Base-by-base conservation (phyloP, 2,113 vertebrate genomes). In the Aramus guarauna region DNA sequence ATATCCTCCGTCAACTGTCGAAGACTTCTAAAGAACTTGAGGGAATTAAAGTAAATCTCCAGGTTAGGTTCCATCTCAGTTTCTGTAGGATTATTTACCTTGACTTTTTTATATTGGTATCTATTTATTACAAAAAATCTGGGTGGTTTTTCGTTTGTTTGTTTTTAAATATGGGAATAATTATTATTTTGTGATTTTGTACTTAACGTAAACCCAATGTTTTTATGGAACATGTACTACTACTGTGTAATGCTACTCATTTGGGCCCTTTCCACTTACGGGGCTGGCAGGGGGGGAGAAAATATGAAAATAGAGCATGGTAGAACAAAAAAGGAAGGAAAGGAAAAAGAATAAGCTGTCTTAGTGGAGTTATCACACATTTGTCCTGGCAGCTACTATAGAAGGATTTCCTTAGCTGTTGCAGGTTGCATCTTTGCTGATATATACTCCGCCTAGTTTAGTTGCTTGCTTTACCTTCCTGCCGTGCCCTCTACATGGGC, bases 1-100 rank as follows among this genome's bases (percentile, higher is more conserved):
- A 97, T 93, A 99, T 99, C 85, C 98, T 99, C 89, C 98, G 97
- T 72, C 99, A 99, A 60, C 98, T 99, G 85, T 99, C 99, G n/a
- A 99, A 99, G 97, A 99, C 99, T 66, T 99, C 99, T 75, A 99
- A 98, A 97, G 99, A 99, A 93, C 98, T 99, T 92, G 98, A 99
- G 83, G 99, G 98, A 95, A 99, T 99, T 97, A 99, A 99, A 98
- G 98, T 98, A 73, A 99, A 99, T 91, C 98, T 99, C 56, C 98
- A 99, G 99, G 99, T 99, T 52, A 97, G 98, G 75, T 48, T 90
- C 47, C 74, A 7, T 53, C 79, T 32, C 77, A 6, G 9, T 94
- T 94, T 92, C 41, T 71, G 0, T 30, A 50, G 6, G 10, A 45
- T 71, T 55, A 21, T 20, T 41, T 64, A 29, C 12, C 8, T 89